Base-by-base conservation (phyloP, 92 coral and sea anemone species). In the Diadumene lineata region DNA sequence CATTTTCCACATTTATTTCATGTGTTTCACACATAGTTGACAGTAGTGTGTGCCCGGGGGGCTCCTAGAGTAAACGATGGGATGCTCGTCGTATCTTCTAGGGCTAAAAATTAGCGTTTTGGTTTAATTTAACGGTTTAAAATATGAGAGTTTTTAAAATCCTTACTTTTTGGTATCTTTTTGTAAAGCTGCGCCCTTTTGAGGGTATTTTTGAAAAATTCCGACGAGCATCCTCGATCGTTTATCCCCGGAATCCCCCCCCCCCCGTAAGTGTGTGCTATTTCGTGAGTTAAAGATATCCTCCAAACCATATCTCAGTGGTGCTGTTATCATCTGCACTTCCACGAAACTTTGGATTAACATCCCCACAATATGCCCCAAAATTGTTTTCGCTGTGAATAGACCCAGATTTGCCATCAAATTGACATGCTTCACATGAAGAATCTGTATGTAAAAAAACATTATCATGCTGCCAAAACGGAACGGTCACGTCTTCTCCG, bases 301-400 rank as follows among this genome's bases (percentile, higher is more conserved):
- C 77, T 7, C 77, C 77, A 57, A 72, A 72, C 77, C 77, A 72
- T 16, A 2, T 7, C 28, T 72, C 67, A 15, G 66, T 72, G 8
- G 77, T 72, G 77, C 77, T 72, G 2, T 72, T 55, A 22, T 55
- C 77, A 15, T 57, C 22, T 31, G 31, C 27, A 1, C 66, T 2
- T 33, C 66, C 77, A 19, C 77, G 46, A 43, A 55, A 72, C 26
- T 56, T 22, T 27, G 65, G 50, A 53, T 71, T 71, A 19, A 19
- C 3, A 55, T 10, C 25, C 8, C 0, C 18, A 48, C 75, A 69
- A 48, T 46, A 50, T 25, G 18, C 43, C 1, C 75, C 75, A 69
- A 69, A 69, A 32, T 69, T 69, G 26, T 69, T 69, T 31, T 44
- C 61, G 33, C 75, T 50, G 1, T 0, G 25, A 0, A 44, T 32